Base-by-base conservation (phyloP, 37 sponge, comb jelly and placozoan genomes). In the Tethya wilhelma region DNA sequence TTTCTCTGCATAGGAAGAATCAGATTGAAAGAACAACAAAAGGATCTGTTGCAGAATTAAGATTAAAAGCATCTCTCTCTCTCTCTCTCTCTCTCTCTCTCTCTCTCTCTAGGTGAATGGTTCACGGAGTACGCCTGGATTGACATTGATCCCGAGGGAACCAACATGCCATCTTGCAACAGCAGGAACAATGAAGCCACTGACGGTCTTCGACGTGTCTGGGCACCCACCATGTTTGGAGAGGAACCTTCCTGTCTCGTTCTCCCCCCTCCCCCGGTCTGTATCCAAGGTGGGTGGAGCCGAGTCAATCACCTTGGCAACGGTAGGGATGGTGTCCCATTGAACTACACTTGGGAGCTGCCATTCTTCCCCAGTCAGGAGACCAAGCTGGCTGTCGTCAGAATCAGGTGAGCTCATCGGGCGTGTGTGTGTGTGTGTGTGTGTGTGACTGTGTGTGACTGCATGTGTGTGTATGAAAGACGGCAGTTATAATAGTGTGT, bases 221-320 rank as follows among this genome's bases (percentile, higher is more conserved):
- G 95, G 95, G 86, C 78, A 26, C 45, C 38, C 2, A 60, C 80
- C 4, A 56, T 25, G 6, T 79, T 37, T 40, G 41, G 26, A 0
- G 81, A 67, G 14, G 19, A 0, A 4, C 0, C 77, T 22, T 29
- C 22, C 22, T 96, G 97, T 57, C 79, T 92, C 9, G 82, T 93
- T 0, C 77, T 93, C 1, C 93, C 87, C 36, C 34, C 53, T 1
- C 67, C 85, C 1, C 97, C 97, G 0, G 87, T 71, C 28, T 98
- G 99, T 71, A 38, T 31, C 6, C 84, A 79, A 44, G 97, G 82
- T 0, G 83, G 69, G 0, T 98, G 99, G 99, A 75, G 93, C 20
- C 84, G 99, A 44, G 95, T 86, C 34, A 98, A 98, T 84, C 99
- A 98, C 84, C 95, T 89, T 78, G 99, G 99, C 23, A 98, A 98